phyloP scores from a whole-genome alignment of 2,797 vertebrate genomes.

The Eleutherodactylus coqui region DNA sequence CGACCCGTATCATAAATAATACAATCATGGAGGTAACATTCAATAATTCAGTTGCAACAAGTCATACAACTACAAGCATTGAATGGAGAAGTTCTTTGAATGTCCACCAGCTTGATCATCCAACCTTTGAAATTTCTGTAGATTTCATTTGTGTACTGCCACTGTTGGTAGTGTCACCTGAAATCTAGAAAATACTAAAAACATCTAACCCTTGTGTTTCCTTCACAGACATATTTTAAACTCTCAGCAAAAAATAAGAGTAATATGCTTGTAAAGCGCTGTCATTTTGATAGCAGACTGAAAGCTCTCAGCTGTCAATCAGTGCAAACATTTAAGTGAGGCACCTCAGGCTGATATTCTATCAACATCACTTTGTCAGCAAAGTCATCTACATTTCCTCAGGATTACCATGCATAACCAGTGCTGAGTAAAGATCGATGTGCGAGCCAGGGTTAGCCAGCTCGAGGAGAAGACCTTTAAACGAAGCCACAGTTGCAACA shows the following conservation, averaged over 20 bases:
- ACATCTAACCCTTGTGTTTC: background rate
- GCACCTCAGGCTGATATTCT: slow-evolving; percentile 41
- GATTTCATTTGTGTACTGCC: background rate
- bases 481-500: slow-evolving; percentile 14
- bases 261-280: slow-evolving; percentile 40
- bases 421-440: slow-evolving; percentile 24
- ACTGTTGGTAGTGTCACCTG: background rate
- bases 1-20: background rate
- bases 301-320: slow-evolving; percentile 50
- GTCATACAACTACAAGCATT: background rate
- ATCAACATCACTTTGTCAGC: slow-evolving; percentile 48
- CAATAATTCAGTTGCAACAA: background rate
- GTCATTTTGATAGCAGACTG: slow-evolving; percentile 42
- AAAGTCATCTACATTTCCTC: slow-evolving; percentile 39
- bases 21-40: background rate
- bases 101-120: background rate
- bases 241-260: slow-evolving; percentile 42
- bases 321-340: slow-evolving; percentile 36
- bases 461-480: slow-evolving; percentile 36
- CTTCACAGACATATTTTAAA: slow-evolving; percentile 33
- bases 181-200: slow-evolving; percentile 5
- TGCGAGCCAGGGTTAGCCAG: slow-evolving; percentile 24
- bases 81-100: background rate
- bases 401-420: slow-evolving; percentile 43
- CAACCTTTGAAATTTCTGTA: background rate